Evolutionary conservation across 1,140 invertebrate species (phyloP).

Genomic region (Hesperophylax magnus): DNA sequence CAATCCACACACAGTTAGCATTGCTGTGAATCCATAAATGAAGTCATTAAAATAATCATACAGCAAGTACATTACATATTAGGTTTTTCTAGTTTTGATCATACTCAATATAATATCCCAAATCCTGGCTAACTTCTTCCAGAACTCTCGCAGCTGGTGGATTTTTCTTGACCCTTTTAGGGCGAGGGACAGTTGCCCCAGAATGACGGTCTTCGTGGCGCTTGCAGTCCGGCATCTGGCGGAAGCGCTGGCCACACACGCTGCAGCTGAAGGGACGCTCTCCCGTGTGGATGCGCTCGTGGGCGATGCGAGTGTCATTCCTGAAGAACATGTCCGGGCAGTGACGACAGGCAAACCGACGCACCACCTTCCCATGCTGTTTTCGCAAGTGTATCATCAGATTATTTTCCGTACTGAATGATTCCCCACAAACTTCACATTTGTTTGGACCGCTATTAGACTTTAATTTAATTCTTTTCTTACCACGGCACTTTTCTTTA

Average conservation of each 20-base stretch:
- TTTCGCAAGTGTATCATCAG: slow-evolving; percentile 3
- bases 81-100: not conserved
- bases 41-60: no score
- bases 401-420: not conserved
- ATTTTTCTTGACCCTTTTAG: not conserved
- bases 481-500: not conserved
- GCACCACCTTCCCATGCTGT: not conserved
- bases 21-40: no score
- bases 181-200: not conserved
- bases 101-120: not conserved
- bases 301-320: not conserved
- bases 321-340: not conserved
- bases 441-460: no score
- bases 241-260: not conserved
- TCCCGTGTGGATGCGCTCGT: slow-evolving; percentile 11
- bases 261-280: slow-evolving; percentile 3
- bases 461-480: not conserved
- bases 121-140: not conserved
- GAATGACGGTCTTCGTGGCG: slow-evolving; percentile 1
- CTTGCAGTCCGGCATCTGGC: not conserved
- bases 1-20: no score
- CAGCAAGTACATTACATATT: not conserved
- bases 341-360: not conserved
- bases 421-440: not conserved
- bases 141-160: not conserved